These are phyloP conservation scores for Dicrostonyx torquatus DNA, from an alignment of 2,797 vertebrate genomes.

Conservation along the genomic window DNA sequence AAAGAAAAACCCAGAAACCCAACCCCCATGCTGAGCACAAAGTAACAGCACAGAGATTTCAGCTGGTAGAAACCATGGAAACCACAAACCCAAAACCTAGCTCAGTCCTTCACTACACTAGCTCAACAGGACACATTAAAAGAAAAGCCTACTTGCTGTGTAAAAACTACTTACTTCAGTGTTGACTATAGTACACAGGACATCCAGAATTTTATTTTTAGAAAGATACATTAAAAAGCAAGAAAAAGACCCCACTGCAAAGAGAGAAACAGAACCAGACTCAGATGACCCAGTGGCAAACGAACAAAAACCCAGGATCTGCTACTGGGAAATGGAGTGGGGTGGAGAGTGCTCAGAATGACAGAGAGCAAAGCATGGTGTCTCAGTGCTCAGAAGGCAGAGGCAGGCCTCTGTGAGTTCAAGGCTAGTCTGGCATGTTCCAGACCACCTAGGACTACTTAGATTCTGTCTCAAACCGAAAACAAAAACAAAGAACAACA, in stretches of 20 bases:
- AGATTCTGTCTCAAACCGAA: neutral
- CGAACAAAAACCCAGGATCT: too few species aligned
- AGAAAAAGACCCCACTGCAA: conserved; percentile 37
- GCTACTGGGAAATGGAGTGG: neutral
- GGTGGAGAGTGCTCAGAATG: neutral
- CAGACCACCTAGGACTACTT: neutral
- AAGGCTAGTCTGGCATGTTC: neutral
- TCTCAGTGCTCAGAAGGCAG: neutral
- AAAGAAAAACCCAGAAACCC: conserved; percentile 24
- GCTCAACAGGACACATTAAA: neutral
- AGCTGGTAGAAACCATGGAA: conserved; percentile 41
- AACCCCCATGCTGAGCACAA: neutral
- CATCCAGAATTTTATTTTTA: neutral
- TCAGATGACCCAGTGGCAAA: neutral
- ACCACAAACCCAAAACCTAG: conserved; percentile 42
- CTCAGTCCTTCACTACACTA: neutral
- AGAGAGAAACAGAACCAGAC: conserved; percentile 54
- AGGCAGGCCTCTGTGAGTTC: neutral
- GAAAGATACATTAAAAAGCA: neutral
- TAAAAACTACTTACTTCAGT: neutral
- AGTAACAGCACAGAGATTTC: neutral
- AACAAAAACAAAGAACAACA: neutral
- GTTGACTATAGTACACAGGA: neutral
- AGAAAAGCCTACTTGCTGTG: neutral
- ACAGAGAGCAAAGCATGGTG: neutral